These are phyloP conservation scores for Psix sp. DNA, from an alignment of 1,140 invertebrate species.

Conservation along the genomic window DNA sequence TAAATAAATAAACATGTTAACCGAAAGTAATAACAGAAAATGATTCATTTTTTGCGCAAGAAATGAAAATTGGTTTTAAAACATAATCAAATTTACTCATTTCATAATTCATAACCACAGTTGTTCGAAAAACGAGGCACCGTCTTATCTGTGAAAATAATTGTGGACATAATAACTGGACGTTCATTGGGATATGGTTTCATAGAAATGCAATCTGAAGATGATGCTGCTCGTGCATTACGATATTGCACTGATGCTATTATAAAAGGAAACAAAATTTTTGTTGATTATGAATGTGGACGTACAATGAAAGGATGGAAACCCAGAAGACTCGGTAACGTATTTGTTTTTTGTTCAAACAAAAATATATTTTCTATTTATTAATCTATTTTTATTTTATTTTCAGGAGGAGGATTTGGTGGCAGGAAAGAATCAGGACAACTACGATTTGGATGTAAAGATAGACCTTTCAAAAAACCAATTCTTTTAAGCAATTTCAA, in stretches of 20 bases:
- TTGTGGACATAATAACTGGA: constrained; percentile 89
- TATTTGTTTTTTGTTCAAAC: neutral
- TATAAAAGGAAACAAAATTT: constrained; percentile 80
- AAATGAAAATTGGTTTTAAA: too few relatives aligned
- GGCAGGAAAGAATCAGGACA: constrained; percentile 93
- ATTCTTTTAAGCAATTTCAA: constrained; percentile 64
- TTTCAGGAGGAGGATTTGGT: constrained; percentile 87
- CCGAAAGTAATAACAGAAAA: too few relatives aligned
- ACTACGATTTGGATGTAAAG: constrained; percentile 88
- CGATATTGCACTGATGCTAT: constrained; percentile 78
- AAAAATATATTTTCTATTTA: neutral
- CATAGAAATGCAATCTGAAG: constrained; percentile 85
- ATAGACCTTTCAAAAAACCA: constrained; percentile 85
- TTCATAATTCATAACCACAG: constrained; percentile 72
- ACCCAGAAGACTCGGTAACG: constrained; percentile 84
- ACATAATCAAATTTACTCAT: too few relatives aligned
- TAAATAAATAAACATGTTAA: neutral
- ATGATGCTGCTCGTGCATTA: constrained; percentile 80
- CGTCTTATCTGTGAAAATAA: constrained; percentile 82
- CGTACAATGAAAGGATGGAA: constrained; percentile 86
- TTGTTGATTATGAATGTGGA: constrained; percentile 84
- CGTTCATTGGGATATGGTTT: constrained; percentile 90
- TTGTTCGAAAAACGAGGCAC: constrained; percentile 83
- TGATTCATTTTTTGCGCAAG: too few relatives aligned
- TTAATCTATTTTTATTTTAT: constrained; percentile 22